Percentiles rank a stretch among this genome's conserved stretches.
These are phyloP conservation scores for Apostichopus leukothele DNA, from an alignment of 53 echinoderm and acorn worm species.

Conservation along the genomic window DNA sequence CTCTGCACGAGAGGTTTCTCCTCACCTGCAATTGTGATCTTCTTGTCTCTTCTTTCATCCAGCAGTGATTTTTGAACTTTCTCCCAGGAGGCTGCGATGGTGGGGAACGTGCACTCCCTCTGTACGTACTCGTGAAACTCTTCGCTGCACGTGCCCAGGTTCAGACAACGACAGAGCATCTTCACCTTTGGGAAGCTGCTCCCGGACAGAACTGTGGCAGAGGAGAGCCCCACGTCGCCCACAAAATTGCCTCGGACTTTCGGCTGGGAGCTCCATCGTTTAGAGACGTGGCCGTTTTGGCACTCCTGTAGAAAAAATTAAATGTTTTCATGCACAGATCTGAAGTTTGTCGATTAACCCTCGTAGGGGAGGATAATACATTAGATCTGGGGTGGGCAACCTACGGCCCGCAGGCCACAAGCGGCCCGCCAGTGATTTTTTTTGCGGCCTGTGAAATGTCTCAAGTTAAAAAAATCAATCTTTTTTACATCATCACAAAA, in stretches of 20 bases:
- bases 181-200: not conserved
- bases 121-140: not conserved
- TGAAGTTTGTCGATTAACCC: too few relatives aligned
- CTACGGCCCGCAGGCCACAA: too few relatives aligned
- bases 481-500: too few relatives aligned
- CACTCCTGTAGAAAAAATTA: not conserved
- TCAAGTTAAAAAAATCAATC: too few relatives aligned
- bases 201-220: not conserved
- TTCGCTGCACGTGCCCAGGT: not conserved
- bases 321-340: not conserved
- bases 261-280: slow-evolving; percentile 5
- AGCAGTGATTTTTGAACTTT: not conserved
- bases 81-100: not conserved
- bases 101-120: not conserved
- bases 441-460: too few relatives aligned
- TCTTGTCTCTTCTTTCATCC: not conserved
- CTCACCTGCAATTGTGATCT: slow-evolving; percentile 11
- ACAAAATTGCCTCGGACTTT: not conserved
- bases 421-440: too few relatives aligned
- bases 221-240: not conserved
- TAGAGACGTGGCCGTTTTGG: not conserved
- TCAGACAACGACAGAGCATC: slow-evolving; percentile 16
- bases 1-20: not conserved
- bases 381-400: too few relatives aligned
- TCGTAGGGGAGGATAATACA: too few relatives aligned